phyloP scores from a whole-genome alignment of 2,888 invertebrate genomes.

The Platycnemis pennipes region DNA sequence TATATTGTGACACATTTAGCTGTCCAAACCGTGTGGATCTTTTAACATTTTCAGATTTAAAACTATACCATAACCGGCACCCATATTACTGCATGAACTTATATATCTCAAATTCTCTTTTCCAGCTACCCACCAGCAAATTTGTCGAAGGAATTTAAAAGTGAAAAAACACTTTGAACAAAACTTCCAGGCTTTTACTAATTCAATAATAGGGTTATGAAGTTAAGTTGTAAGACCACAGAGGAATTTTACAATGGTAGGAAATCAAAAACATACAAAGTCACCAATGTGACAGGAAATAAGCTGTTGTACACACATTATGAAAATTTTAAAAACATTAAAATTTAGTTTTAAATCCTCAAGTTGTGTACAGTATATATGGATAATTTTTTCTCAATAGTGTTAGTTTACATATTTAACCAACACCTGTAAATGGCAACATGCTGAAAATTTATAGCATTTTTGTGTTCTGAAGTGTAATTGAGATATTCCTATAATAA shows the following conservation, averaged over 20 bases:
- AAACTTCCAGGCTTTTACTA: conserved; percentile 65
- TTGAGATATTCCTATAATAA: conserved; percentile 61
- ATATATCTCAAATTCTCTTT: background rate
- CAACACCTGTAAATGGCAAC: conserved; percentile 62
- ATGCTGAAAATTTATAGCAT: conserved; percentile 59
- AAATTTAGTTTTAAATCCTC: conserved; percentile 59
- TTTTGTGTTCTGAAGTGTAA: conserved; percentile 66
- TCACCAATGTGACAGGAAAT: conserved; percentile 59
- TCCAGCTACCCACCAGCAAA: conserved; percentile 25
- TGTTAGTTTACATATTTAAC: conserved; percentile 63
- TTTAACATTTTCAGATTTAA: background rate
- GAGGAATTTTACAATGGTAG: conserved; percentile 54
- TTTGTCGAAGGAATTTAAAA: conserved; percentile 52
- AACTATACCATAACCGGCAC: conserved; percentile 18
- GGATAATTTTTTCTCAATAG: conserved; percentile 49
- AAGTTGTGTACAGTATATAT: conserved; percentile 65
- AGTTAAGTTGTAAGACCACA: conserved; percentile 58
- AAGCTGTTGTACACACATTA: conserved; percentile 63
- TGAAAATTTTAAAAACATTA: conserved; percentile 65
- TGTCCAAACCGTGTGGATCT: background rate
- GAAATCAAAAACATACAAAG: conserved; percentile 64
- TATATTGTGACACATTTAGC: conserved; percentile 36
- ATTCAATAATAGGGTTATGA: conserved; percentile 52
- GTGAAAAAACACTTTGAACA: conserved; percentile 64
- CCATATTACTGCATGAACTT: background rate